Conservation (phyloP, 2,888 invertebrate genomes). For the Phaonia tiefii region DNA sequence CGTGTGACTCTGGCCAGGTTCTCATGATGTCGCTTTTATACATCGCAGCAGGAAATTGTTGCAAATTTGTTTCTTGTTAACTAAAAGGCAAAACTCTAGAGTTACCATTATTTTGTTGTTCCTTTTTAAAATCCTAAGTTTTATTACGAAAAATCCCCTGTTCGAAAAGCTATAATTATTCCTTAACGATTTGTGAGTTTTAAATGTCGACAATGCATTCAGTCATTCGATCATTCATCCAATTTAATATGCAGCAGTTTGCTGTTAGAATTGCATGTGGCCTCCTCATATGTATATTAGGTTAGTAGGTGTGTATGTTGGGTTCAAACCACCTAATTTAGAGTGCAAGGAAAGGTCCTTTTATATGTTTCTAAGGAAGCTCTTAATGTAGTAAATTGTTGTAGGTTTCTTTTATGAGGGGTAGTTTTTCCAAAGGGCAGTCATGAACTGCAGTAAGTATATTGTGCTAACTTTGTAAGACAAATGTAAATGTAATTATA, state of each 20-base stretch:
- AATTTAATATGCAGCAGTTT: background rate
- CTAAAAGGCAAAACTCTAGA: conserved; percentile 51
- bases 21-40: background rate
- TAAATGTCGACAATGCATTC: background rate
- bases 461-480: background rate
- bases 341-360: no score
- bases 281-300: no score
- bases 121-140: background rate
- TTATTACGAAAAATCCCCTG: background rate
- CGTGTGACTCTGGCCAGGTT: background rate
- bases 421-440: no score
- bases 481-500: conserved; percentile 15
- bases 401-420: no score
- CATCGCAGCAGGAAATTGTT: conserved; percentile 54
- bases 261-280: conserved; percentile 6
- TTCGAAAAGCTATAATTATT: conserved; percentile 24
- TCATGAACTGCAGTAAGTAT: no score
- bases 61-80: conserved; percentile 61
- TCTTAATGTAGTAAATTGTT: no score
- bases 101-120: conserved; percentile 3
- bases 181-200: conserved; percentile 6
- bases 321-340: no score
- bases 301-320: no score
- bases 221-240: background rate
- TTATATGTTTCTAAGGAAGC: no score